Base-by-base conservation (phyloP, 2,888 invertebrate genomes). In the Chydorus sphaericus region DNA sequence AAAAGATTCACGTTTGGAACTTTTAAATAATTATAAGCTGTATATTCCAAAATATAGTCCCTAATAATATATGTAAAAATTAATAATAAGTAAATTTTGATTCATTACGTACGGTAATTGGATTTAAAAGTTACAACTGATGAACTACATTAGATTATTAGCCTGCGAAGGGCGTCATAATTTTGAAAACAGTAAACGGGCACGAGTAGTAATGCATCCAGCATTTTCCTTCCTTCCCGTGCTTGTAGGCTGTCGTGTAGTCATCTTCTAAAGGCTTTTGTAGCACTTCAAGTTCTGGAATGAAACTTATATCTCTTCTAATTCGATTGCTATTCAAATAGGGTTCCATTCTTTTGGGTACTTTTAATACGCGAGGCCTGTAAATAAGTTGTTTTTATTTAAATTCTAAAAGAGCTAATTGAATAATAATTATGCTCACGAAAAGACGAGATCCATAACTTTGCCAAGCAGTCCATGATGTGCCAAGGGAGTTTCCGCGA, bases 221-320 rank as follows among this genome's bases (percentile, higher is more conserved):
- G 44, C 44, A 44, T 44, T 44, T 44, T 44, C 44, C 26, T 23
- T 44, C 26, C 28, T 26, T 44, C 14, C 44, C 44, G 44, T 23
- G 11, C 2, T 28, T 23, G 28, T 44, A 44, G 11, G 44, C 44
- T 11, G 23, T 28, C n/a, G 44, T 44, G 26, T 44, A 44, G 18
- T 44, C 44, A n/a, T 44, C 44, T 11, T 44, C 23, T 8, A 44
- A 11, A 1, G 44, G 44, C 6, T 23, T 44, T 8, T 44, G 44
- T 2, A 44, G 44, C 8, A 44, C 44, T 44, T 44, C 44, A 11
- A 44, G 28, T 44, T 44, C 44, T n/a, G 44, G 44, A 44, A 44
- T 44, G 26, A 26, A 26, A 8, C 11, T 23, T 14, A n/a, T 16
- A 44, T 44, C 44, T 26, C 44, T 20, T 14, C 44, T 10, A 14